phyloP scores from a whole-genome alignment of 2,888 invertebrate genomes.

The Elegia similella region DNA sequence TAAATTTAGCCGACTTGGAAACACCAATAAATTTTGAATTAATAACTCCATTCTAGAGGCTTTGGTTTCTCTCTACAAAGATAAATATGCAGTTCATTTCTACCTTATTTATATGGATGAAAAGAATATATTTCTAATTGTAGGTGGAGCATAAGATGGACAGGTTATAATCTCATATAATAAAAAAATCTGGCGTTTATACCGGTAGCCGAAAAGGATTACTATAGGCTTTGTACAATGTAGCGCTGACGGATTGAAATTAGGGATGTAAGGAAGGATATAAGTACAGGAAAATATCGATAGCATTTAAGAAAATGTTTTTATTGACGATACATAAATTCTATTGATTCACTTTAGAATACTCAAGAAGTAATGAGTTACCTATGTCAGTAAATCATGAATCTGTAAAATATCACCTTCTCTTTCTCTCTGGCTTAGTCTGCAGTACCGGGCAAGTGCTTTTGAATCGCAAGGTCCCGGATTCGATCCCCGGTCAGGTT shows the following conservation, averaged over 20 bases:
- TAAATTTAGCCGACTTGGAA: constrained; percentile 50
- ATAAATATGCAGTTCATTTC: constrained; percentile 18
- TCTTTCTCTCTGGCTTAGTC: too few species aligned
- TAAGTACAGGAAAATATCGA: constrained; percentile 16
- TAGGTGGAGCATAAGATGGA: constrained; percentile 7
- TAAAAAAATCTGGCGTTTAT: constrained; percentile 55
- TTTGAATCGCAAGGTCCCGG: too few species aligned
- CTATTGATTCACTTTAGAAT: too few species aligned
- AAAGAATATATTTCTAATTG: constrained; percentile 25
- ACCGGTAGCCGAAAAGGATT: constrained; percentile 76
- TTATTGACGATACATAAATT: too few species aligned
- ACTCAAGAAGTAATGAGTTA: too few species aligned
- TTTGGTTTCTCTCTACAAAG: constrained; percentile 28
- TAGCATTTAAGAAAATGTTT: not conserved
- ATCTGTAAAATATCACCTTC: too few species aligned
- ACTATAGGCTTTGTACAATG: constrained; percentile 62
- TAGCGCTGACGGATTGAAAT: constrained; percentile 51
- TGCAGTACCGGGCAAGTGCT: too few species aligned
- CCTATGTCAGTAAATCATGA: too few species aligned
- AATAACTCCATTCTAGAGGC: constrained; percentile 58
- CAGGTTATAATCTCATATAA: constrained; percentile 50
- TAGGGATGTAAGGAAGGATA: constrained; percentile 35
- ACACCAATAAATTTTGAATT: constrained; percentile 66
- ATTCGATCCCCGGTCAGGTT: too few species aligned
- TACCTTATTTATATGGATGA: constrained; percentile 21